Base-by-base conservation (phyloP, 2,113 vertebrate genomes). In the Oncorhynchus nerka region DNA sequence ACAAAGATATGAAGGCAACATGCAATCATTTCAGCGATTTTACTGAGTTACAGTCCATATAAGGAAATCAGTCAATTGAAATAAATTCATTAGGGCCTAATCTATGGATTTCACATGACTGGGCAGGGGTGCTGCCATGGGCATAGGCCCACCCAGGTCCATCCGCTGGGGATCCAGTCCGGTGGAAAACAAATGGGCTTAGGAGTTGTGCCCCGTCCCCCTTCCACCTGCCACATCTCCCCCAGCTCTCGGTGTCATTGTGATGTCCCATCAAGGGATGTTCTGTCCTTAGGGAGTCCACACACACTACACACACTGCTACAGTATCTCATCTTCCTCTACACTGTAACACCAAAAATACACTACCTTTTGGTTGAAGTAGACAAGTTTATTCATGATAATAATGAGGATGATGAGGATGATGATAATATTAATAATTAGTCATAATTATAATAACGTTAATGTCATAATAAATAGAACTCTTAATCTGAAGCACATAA, bases 391-490 rank as follows among this genome's bases (percentile, higher is more conserved):
- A 66, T 88, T 92, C 89, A 91, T 91, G 86, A 91, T 93, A 86
- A 91, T 88, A 85, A 89, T 62, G 59, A 62, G 24, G 59, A 62
- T n/a, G 32, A 34, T 5, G 32, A 34, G 5, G 32, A 34, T 34
- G 89, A 89, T 90, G 89, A 89, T 92, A 89, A 92, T 92, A 91
- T 88, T 91, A 91, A 91, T 91, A 88, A 92, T 90, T 88, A 91
- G 89, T 93, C 87, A 92, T 91, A 90, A 91, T 91, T 89, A 92
- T 91, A 91, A 93, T 91, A 91, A 93, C 88, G 90, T 90, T 92
- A 91, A 93, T 93, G 92, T 92, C 90, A 88, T 92, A 93, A 93
- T 92, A 92, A 93, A 92, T 89, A 93, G 87, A 93, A 88, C 89
- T 91, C 89, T 91, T 92, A 87, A 89, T 93, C 87, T 93, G 91